Base-by-base conservation (phyloP, 2,797 vertebrate species). In the Sebastes reedi region DNA sequence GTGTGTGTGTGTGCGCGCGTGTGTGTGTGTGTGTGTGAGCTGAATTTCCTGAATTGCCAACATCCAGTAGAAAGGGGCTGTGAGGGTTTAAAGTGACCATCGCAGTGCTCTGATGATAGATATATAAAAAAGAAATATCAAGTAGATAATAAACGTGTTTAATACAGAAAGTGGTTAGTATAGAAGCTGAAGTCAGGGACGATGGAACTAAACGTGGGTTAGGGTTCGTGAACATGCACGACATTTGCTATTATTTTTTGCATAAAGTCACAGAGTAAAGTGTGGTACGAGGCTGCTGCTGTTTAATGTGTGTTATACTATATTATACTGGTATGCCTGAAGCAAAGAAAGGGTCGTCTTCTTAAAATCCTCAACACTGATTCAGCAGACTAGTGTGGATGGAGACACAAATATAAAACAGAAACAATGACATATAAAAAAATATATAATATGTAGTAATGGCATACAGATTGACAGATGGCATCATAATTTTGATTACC, bases 391-490 rank as follows among this genome's bases (percentile, higher is more conserved):
- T 11, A 39, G 36, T 39, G 36, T 39, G 5, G 29, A 71, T 29
- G 4, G 39, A 80, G 4, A 67, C 36, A 39, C 36, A n/a, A 36
- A 71, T 14, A 22, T 5, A 56, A 81, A 73, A 29, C 7, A 20
- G 8, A 64, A 82, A 75, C 12, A 24, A 46, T 4, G 14, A 73
- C 30, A 22, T 4, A 7, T 73, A 6, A 2, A 55, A 67, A 67
- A 30, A 16, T 24, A 32, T 16, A 14, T 32, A 32, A 67, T 13
- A 76, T 0, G 65, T 4, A 72, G 6, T n/a, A 61, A 79, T 11
- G 5, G 4, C n/a, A 14, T 14, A 22, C 5, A 77, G n/a, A 22
- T 72, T 54, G 50, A 66, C 8, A 67, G 32, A 54, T 39, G 29
- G n/a, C 36, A 16, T 36, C 20, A 59, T 20, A 8, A 4, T 56